Evolutionary conservation across 2,113 vertebrate species (phyloP).

Genomic region (Ibidorhyncha struthersii): DNA sequence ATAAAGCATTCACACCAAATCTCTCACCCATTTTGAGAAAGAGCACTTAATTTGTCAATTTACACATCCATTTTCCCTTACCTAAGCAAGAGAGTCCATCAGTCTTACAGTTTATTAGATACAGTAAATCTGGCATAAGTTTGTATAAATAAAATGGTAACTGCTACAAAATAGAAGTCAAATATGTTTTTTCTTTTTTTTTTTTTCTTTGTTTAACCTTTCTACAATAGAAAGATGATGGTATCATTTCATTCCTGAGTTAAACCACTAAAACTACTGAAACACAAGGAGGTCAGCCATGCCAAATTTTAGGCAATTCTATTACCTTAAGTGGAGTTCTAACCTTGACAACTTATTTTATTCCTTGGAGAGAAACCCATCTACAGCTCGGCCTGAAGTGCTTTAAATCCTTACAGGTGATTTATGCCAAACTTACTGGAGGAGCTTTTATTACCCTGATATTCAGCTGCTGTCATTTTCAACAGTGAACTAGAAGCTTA

Average conservation of each 20-base stretch:
- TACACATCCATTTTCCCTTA: neutral
- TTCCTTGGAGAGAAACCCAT: neutral
- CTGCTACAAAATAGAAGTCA: neutral
- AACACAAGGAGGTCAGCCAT: neutral
- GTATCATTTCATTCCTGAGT: neutral
- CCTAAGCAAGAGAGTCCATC: neutral
- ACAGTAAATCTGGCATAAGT: neutral
- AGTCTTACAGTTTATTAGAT: neutral
- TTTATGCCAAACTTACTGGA: neutral
- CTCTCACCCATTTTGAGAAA: neutral
- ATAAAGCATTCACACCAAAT: neutral
- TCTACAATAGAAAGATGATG: neutral
- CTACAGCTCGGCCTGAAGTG: neutral
- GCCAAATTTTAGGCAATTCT: neutral
- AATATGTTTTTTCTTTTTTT: accelerated
- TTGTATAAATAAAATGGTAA: neutral
- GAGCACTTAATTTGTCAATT: neutral
- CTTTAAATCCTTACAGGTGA: neutral
- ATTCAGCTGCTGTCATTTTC: neutral
- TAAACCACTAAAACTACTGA: neutral
- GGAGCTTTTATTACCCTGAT: neutral
- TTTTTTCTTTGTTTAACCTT: neutral
- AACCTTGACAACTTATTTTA: neutral
- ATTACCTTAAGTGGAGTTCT: neutral
- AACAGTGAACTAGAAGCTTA: neutral